These are phyloP conservation scores for Drosophila sp. DNA, from an alignment of 1,140 invertebrate genomes.

Conservation along the genomic window DNA sequence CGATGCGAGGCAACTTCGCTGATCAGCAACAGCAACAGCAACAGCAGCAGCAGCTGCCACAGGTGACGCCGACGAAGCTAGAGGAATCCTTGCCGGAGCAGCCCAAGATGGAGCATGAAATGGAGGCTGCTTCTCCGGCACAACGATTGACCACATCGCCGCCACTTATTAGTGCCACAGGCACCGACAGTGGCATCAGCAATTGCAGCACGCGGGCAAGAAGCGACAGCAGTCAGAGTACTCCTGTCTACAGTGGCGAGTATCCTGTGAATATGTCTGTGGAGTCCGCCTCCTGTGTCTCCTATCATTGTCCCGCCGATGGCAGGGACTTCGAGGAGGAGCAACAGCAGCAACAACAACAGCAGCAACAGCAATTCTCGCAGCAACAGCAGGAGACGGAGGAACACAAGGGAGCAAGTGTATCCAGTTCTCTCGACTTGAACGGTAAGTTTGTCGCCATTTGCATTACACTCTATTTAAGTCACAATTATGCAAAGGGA, in stretches of 20 bases:
- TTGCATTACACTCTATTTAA: conserved; percentile 75
- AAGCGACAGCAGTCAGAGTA: conserved; percentile 78
- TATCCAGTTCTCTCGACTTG: conserved; percentile 49
- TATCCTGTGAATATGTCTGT: conserved; percentile 80
- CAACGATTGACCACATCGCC: conserved; percentile 71
- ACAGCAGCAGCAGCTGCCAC: conserved; percentile 20
- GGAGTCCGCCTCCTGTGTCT: conserved; percentile 76
- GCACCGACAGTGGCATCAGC: conserved; percentile 80
- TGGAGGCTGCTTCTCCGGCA: conserved; percentile 50
- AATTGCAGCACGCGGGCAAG: conserved; percentile 73
- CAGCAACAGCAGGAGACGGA: conserved; percentile 20
- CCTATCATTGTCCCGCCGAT: conserved; percentile 71
- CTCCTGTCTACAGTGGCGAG: conserved; percentile 74
- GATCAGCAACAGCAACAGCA: conserved; percentile 17
- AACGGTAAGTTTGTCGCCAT: conserved; percentile 63
- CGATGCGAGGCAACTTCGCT: conserved; percentile 52
- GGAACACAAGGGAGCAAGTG: conserved; percentile 24
- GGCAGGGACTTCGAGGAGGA: conserved; percentile 70
- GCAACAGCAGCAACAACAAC: conserved; percentile 44
- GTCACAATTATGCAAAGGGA: conserved; percentile 67
- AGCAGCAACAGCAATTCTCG: conserved; percentile 37
- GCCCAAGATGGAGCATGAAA: conserved; percentile 58
- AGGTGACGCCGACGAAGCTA: conserved; percentile 52
- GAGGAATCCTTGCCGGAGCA: conserved; percentile 46
- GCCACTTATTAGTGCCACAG: conserved; percentile 76